Percentiles rank a stretch among this genome's conserved stretches.
These are phyloP conservation scores for Aleadryas rufinucha DNA, from an alignment of 2,113 vertebrate species.

Conservation along the genomic window DNA sequence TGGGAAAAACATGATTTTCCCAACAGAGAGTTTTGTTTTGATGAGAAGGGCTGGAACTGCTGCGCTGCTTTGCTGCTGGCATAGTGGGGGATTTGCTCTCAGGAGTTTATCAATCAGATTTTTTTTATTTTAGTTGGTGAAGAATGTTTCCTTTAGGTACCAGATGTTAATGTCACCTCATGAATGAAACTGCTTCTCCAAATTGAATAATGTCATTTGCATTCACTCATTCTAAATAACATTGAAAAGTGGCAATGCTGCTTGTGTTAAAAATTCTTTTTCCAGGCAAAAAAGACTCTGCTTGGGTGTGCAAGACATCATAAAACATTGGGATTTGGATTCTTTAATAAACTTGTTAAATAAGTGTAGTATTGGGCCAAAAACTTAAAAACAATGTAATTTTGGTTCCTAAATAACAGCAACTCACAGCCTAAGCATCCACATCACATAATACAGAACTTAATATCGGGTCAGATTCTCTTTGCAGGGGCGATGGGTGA, in stretches of 20 bases:
- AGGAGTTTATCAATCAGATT: not conserved
- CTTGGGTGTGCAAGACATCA: not conserved
- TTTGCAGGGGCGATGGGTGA: not conserved
- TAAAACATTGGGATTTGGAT: not conserved
- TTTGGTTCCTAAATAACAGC: not conserved
- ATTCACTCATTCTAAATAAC: not conserved
- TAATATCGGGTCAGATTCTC: not conserved
- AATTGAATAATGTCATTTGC: not conserved
- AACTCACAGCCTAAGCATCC: not conserved
- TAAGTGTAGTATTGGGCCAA: not conserved
- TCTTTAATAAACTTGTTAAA: not conserved
- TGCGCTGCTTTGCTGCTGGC: not conserved
- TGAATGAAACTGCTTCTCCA: not conserved
- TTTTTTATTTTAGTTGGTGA: not conserved
- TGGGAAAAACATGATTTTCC: not conserved
- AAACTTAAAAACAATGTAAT: not conserved
- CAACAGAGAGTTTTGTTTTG: not conserved
- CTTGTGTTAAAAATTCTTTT: not conserved
- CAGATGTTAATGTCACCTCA: not conserved
- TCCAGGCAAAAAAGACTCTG: not conserved
- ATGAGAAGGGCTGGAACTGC: not conserved
- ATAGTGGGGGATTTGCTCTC: not conserved
- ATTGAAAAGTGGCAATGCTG: not conserved
- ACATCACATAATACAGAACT: not conserved
- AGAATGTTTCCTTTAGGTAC: slow-evolving; percentile 4